Evolutionary conservation across 2,113 vertebrate species (phyloP).

Genomic region (Orientallactaga bullata): DNA sequence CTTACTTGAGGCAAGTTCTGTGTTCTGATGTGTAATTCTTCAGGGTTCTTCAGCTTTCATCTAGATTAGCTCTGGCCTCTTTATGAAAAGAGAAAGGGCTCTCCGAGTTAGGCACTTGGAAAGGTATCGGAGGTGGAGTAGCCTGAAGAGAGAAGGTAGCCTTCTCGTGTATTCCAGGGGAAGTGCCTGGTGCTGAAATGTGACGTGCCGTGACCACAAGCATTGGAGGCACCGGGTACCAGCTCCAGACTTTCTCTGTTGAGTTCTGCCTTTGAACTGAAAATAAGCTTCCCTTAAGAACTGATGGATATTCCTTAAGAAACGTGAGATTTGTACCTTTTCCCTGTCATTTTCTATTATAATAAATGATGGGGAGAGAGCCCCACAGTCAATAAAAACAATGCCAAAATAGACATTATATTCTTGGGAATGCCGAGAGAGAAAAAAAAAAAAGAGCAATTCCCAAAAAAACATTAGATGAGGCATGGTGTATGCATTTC

Average conservation of each 20-base stretch:
- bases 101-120: background rate
- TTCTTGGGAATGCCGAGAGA: background rate
- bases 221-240: background rate
- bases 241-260: background rate
- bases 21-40: background rate
- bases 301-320: background rate
- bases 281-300: constrained; percentile 23
- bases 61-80: background rate
- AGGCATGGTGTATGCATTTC: background rate
- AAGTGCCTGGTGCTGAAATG: background rate
- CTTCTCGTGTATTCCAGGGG: background rate
- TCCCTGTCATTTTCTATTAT: constrained; percentile 43
- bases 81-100: background rate
- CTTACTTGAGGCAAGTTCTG: background rate
- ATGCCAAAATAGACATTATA: background rate
- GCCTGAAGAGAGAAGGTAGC: background rate
- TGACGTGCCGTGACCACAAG: background rate
- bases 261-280: background rate
- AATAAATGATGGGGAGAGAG: background rate
- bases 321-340: background rate
- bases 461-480: background rate
- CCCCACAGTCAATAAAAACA: background rate
- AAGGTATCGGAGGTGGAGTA: background rate
- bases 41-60: background rate
- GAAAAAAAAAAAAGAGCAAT: background rate